These are phyloP conservation scores for Oligia strigilis DNA, from an alignment of 2,888 invertebrate genomes.

Conservation along the genomic window DNA sequence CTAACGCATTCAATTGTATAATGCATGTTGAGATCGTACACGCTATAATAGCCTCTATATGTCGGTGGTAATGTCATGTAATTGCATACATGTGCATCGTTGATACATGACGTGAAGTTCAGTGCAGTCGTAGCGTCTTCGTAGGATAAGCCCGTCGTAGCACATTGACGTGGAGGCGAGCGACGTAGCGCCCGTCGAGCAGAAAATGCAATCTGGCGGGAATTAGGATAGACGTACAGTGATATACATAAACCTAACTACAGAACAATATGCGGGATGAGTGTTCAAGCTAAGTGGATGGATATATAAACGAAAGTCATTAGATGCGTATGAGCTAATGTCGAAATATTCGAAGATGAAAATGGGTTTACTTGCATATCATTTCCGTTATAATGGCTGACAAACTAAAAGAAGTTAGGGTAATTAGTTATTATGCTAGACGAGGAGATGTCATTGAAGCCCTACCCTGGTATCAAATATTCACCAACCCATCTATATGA, in stretches of 20 bases:
- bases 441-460: constrained; percentile 3
- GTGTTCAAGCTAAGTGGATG: constrained; percentile 31
- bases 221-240: constrained; percentile 60
- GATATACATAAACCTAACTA: constrained; percentile 38
- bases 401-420: not conserved
- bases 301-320: constrained; percentile 49
- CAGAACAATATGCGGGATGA: constrained; percentile 35
- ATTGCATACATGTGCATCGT: constrained; percentile 41
- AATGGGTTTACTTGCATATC: constrained; percentile 15
- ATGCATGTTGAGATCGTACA: constrained; percentile 29
- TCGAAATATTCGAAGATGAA: constrained; percentile 34
- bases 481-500: constrained; percentile 9
- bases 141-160: constrained; percentile 63
- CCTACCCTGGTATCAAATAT: constrained; percentile 16
- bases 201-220: constrained; percentile 72
- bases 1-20: constrained; percentile 40
- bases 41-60: constrained; percentile 44
- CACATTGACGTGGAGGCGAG: constrained; percentile 58
- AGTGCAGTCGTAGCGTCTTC: constrained; percentile 35
- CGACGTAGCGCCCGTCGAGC: constrained; percentile 61
- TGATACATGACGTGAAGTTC: constrained; percentile 29
- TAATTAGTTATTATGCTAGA: constrained; percentile 12
- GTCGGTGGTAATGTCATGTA: constrained; percentile 31
- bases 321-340: constrained; percentile 23
- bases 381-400: constrained; percentile 2